These are phyloP conservation scores for Scolopax rusticola DNA, from an alignment of 2,797 vertebrate species.

Conservation along the genomic window DNA sequence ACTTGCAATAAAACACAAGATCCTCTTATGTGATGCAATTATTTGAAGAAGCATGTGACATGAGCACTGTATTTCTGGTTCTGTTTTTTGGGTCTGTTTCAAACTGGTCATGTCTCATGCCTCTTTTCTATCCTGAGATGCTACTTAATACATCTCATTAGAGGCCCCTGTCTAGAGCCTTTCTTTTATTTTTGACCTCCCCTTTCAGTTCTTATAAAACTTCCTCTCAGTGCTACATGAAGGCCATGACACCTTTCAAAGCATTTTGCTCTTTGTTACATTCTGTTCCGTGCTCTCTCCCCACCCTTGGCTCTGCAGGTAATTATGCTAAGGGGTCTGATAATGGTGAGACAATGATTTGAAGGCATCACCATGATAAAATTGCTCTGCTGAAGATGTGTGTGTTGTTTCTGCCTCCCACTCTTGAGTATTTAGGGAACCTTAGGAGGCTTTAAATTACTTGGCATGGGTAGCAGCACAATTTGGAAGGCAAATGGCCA, in stretches of 20 bases:
- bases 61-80: background rate
- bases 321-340: background rate
- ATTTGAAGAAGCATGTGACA: background rate
- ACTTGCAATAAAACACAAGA: background rate
- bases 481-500: slow-evolving; percentile 42
- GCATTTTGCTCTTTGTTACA: background rate
- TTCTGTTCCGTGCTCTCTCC: background rate
- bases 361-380: background rate
- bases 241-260: background rate
- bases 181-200: background rate
- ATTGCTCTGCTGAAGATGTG: background rate
- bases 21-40: background rate
- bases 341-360: slow-evolving; percentile 12
- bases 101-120: background rate
- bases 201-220: background rate
- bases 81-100: background rate
- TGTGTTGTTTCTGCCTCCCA: slow-evolving; percentile 21
- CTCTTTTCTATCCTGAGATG: background rate
- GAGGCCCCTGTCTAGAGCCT: background rate
- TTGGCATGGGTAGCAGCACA: background rate
- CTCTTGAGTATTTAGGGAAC: slow-evolving; percentile 13
- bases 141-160: background rate
- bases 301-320: background rate
- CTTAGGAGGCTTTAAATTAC: slow-evolving; percentile 28
- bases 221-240: background rate